Evolutionary conservation across 1,140 invertebrate species (phyloP), one percentile per base, ranked within the genome.

Genomic region (Rhagoletis zephyria): DNA sequence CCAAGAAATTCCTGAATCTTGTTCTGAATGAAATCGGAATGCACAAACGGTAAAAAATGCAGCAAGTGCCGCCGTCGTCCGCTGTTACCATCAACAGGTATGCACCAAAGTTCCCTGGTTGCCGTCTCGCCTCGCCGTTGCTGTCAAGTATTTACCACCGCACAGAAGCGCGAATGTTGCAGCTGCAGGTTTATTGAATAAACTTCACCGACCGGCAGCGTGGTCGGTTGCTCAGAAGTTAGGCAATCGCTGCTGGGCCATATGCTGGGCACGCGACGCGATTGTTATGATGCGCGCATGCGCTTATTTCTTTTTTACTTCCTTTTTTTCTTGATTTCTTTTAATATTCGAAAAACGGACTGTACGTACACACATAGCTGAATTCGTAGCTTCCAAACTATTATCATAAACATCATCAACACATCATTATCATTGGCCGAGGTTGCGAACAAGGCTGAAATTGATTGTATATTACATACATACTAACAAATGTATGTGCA

Each of bases 1-100:
- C 91, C 91, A 91, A 91, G 90, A 91, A 91, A 91, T 91, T 91
- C 91, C 91, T 89, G 89, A 88, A 89, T 90, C 90, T 92, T 92
- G 91, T 91, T 86, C 90, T 91, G 91, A 91, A 92, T 91, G 91
- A 90, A 88, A 88, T 81, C 74, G 74, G 74, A 90, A 91, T 90
- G 89, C 87, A 42, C 42, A 65, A 85, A 87, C 67, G 87, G 67
- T 81, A 51, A 77, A 87, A 87, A 87, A 87, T 81, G 86, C 65
- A 85, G 45, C 85, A 85, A 81, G 74, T 81, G 74, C 60, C 74
- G 74, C 74, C 42, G 74, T 0, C 45, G 7, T 12, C 51, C 51
- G 42, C 14, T 56, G 74, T 45, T 14, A 56, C 30, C 19, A 56
- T 56, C 51, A 56, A 7, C 51, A 7, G 51, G 51, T 10, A 10